phyloP scores from a whole-genome alignment of 2,797 vertebrate species.

The Xenopus petersii region DNA sequence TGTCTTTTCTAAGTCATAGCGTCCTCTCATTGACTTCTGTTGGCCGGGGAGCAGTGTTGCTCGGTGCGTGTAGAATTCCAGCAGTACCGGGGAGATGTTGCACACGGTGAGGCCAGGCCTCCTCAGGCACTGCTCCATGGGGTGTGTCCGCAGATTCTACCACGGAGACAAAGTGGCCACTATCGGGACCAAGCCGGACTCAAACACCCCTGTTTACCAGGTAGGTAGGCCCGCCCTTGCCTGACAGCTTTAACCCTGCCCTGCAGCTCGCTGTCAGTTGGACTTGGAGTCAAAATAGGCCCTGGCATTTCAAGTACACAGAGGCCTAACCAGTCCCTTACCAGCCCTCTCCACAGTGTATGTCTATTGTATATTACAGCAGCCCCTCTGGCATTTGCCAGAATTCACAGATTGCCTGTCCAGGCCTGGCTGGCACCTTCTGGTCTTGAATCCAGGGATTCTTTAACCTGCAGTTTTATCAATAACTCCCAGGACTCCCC shows the following conservation, averaged over 20 bases:
- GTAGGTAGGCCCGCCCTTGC: constrained; percentile 70
- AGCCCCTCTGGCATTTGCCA: too few relatives aligned
- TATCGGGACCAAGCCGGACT: constrained; percentile 77
- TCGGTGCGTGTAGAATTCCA: not conserved
- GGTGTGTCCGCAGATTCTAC: constrained; percentile 63
- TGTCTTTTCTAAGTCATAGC: too few relatives aligned
- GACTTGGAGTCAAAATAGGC: too few relatives aligned
- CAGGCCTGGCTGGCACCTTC: too few relatives aligned
- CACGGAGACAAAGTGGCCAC: constrained; percentile 77
- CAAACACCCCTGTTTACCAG: constrained; percentile 70
- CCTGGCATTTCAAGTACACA: too few relatives aligned
- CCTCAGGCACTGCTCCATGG: constrained; percentile 35
- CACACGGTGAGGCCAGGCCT: constrained; percentile 64
- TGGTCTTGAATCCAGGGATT: too few relatives aligned
- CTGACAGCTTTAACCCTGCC: not conserved
- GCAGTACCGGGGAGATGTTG: not conserved
- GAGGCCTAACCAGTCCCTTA: too few relatives aligned
- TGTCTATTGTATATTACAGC: too few relatives aligned
- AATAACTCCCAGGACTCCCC: too few relatives aligned
- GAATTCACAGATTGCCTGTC: too few relatives aligned
- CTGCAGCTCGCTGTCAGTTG: not conserved
- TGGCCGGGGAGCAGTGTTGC: not conserved
- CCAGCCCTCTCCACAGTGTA: too few relatives aligned
- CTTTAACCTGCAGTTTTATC: too few relatives aligned
- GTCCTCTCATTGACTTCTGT: constrained; percentile 11